Base-by-base conservation (phyloP, 2,888 invertebrate genomes). In the Reticulitermes lucifugus region DNA sequence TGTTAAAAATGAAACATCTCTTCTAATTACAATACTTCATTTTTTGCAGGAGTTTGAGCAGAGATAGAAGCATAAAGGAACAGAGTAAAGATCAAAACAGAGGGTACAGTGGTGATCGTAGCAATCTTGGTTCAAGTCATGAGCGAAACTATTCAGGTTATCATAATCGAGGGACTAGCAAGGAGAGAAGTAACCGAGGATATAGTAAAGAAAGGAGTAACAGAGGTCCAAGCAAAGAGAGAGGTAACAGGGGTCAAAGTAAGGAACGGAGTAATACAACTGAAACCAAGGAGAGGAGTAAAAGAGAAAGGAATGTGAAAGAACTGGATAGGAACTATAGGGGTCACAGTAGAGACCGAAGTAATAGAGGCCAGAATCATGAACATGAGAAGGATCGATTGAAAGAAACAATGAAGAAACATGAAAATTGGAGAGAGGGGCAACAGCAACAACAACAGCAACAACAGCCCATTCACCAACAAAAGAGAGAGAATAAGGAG, bases 271-370 rank as follows among this genome's bases (percentile, higher is more conserved):
- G 81, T n/a, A 60, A 82, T 18, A 70, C 65, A 84, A 65, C 43
- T 21, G 29, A 83, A 18, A 84, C 77, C 35, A 41, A 35, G 41
- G 82, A 84, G 22, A 60, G 79, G 43, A 70, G n/a, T n/a, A 46
- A 46, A n/a, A 60, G 29, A 14, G 85, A 85, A 4, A 77, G 75
- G 43, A 92, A 92, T 88, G 92, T 92, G 82, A 92, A 92, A 86
- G 90, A 91, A 85, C 92, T 92, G 51, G 81, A 84, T 60, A 18
- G 83, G 35, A 60, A 21, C 21, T n/a, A 79, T 21, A 60, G 77
- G 59, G 84, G 79, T 22, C 84, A 84, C 55, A 77, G 77, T 79
- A 77, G 59, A 60, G 84, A 84, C 25, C 71, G 83, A 65, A 84
- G 46, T 46, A 46, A 83, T 29, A 60, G 80, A 21, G 83, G 81